These are phyloP conservation scores for Iguana delicatissima DNA, from an alignment of 2,797 vertebrate genomes.

Conservation along the genomic window DNA sequence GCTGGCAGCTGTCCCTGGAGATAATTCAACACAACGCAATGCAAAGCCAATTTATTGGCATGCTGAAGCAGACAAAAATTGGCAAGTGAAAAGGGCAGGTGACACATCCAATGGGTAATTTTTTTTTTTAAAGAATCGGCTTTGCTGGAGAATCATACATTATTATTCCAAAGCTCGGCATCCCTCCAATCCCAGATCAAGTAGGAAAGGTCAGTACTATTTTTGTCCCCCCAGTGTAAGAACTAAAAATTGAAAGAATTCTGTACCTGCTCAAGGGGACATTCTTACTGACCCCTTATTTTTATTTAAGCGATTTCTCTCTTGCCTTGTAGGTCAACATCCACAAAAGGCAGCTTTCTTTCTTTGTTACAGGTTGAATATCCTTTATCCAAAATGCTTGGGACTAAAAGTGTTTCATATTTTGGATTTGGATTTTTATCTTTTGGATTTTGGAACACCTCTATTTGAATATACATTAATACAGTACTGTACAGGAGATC, in stretches of 20 bases:
- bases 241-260: background rate
- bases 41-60: slow-evolving; percentile 9
- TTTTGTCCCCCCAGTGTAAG: background rate
- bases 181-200: background rate
- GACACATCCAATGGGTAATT: background rate
- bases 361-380: background rate
- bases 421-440: too few species aligned
- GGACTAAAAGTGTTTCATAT: too few species aligned
- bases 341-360: too few species aligned
- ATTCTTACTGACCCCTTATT: background rate
- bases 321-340: background rate
- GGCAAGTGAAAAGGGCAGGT: slow-evolving; percentile 7
- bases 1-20: background rate
- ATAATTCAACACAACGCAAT: background rate
- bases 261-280: background rate
- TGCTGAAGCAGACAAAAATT: background rate
- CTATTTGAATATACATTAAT: too few species aligned
- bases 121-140: too few species aligned
- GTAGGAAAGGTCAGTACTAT: background rate
- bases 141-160: background rate
- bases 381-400: background rate
- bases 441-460: too few species aligned
- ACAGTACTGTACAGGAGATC: too few species aligned
- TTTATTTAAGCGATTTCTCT: background rate
- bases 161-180: background rate